Percentiles rank a stretch among this genome's conserved stretches.
Evolutionary conservation across 2,797 vertebrate genomes (phyloP).

Genomic region (Adelosebastes latens): DNA sequence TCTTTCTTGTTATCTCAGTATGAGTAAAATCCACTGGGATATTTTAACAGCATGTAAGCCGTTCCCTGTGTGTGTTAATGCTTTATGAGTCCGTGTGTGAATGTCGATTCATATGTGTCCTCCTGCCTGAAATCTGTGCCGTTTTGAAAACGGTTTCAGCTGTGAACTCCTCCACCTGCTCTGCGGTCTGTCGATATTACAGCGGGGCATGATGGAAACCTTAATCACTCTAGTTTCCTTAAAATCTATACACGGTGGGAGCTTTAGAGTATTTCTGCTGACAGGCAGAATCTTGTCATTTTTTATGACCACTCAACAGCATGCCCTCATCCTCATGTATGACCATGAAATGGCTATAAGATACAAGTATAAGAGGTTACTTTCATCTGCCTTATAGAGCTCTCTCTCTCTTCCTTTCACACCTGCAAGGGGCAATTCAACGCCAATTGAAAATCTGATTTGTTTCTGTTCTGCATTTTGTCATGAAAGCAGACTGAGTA

Average conservation of each 20-base stretch:
- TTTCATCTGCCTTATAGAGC: neutral
- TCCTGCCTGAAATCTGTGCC: neutral
- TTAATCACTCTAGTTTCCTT: conserved; percentile 55
- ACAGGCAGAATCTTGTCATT: conserved; percentile 30
- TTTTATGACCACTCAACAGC: conserved; percentile 32
- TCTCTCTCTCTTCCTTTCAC: neutral
- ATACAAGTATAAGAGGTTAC: conserved; percentile 3
- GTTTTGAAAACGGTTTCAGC: conserved; percentile 25
- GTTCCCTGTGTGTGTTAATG: neutral
- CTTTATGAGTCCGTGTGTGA: conserved; percentile 8
- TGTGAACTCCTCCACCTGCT: conserved; percentile 34
- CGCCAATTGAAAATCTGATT: neutral
- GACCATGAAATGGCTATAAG: conserved; percentile 1
- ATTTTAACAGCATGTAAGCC: neutral
- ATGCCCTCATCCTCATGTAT: neutral
- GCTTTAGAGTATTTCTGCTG: conserved; percentile 56
- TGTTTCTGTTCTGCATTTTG: neutral
- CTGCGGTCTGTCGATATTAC: conserved; percentile 36
- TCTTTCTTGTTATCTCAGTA: conserved; percentile 3
- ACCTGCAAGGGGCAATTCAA: neutral
- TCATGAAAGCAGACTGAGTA: conserved; percentile 10
- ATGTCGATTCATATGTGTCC: neutral
- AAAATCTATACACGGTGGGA: conserved; percentile 39
- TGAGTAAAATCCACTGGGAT: conserved; percentile 4
- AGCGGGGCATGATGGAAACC: conserved; percentile 36